Base-by-base conservation (phyloP, 2,888 invertebrate genomes). In the Acrobasis repandana region DNA sequence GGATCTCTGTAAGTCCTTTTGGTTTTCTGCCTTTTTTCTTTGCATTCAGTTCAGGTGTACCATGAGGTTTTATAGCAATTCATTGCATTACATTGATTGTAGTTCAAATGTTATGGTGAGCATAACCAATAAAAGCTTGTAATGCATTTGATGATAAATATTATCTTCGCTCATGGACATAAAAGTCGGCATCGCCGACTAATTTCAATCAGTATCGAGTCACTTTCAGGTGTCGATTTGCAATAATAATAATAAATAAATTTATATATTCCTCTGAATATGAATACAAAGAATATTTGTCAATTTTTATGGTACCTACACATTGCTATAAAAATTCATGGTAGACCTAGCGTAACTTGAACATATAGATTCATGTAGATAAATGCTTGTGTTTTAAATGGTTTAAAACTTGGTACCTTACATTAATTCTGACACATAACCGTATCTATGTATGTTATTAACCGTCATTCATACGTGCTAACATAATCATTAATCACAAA, bases 1-100 rank as follows among this genome's bases (percentile, higher is more conserved):
- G 96, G 96, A 96, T 98, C 75, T 93, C 95, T 88, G 98, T 97
- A 94, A 94, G 95, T 94, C 71, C 59, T 28, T 58, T 36, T 67
- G 61, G 47, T 46, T 57, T 63, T n/a, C 20, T 28, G 28, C 28
- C 28, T 8, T 36, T 52, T 28, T 4, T 0, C 0, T 36, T 60
- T 43, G 43, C 43, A 43, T 43, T n/a, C n/a, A 43, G 14, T 14
- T 5, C 43, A 43, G 43, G 43, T n/a, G 14, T 43, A 43, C 14
- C 43, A 14, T 43, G 43, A 43, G 43, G 4, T 14, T 43, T 11
- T 43, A 14, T 14, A 43, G 43, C 14, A 43, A 1, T 43, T 43
- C 43, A 43, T 20, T 20, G 20, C 2, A 4, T 20, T 20, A 20
- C 20, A 20, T 28, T 28, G 28, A 28, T 28, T 28, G 28, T 28